Percentiles rank a stretch among this genome's conserved stretches.
Evolutionary conservation across 2,797 vertebrate species (phyloP).

Genomic region (Helarctos malayanus): DNA sequence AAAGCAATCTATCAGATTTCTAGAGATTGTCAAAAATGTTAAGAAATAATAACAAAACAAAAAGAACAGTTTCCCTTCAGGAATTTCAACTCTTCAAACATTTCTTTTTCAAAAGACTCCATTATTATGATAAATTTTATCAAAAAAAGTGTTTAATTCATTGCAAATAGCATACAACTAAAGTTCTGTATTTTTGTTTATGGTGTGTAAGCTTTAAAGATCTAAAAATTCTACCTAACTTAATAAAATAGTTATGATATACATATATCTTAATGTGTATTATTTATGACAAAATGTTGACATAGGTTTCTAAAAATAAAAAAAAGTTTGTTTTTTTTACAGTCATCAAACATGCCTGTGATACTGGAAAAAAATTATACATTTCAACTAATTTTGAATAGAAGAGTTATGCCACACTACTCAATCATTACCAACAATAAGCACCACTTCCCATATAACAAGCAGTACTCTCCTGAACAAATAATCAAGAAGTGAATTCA

Average conservation of each 20-base stretch:
- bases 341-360: not conserved
- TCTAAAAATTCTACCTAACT: not conserved
- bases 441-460: not conserved
- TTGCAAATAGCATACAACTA: not conserved
- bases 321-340: not conserved
- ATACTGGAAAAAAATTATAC: not conserved
- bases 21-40: slow-evolving; percentile 76
- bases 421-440: not conserved
- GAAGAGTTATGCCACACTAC: not conserved
- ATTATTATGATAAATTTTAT: slow-evolving; percentile 33
- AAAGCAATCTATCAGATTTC: slow-evolving; percentile 81
- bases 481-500: not conserved
- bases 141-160: slow-evolving; percentile 25
- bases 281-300: slow-evolving; percentile 23
- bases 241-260: slow-evolving; percentile 29
- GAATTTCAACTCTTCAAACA: slow-evolving; percentile 31
- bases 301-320: slow-evolving; percentile 8
- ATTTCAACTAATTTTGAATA: slow-evolving; percentile 34
- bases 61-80: slow-evolving; percentile 9
- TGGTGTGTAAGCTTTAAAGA: not conserved
- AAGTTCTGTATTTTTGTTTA: slow-evolving; percentile 24
- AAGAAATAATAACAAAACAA: slow-evolving; percentile 78
- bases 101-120: slow-evolving; percentile 1
- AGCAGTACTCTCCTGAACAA: not conserved
- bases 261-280: not conserved